These are phyloP conservation scores for Euura lappo DNA, from an alignment of 1,140 invertebrate genomes.

Conservation along the genomic window DNA sequence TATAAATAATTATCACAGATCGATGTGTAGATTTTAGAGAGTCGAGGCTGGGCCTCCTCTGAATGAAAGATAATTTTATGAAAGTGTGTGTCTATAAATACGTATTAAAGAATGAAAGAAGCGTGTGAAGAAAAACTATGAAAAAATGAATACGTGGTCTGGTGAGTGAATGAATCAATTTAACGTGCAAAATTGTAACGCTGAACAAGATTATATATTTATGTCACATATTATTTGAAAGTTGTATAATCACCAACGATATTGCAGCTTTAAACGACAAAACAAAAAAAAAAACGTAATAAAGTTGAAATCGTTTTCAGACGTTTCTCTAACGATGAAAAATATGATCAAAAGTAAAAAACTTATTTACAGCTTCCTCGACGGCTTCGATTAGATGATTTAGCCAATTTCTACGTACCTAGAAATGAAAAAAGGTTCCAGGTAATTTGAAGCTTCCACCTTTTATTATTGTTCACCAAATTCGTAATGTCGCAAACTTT, in stretches of 20 bases:
- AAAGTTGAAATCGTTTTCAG: constrained; percentile 2
- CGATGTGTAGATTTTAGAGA: constrained; percentile 40
- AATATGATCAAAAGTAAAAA: neutral
- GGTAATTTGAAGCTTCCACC: too few relatives aligned
- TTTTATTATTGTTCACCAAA: too few relatives aligned
- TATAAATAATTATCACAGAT: constrained; percentile 31
- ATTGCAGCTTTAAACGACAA: neutral
- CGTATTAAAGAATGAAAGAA: neutral
- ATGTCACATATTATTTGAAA: neutral
- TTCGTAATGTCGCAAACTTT: neutral
- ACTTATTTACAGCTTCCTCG: too few relatives aligned
- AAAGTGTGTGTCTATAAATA: neutral
- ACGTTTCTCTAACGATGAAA: neutral
- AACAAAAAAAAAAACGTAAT: neutral
- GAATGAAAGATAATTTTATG: neutral
- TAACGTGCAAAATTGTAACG: neutral
- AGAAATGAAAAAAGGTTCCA: too few relatives aligned
- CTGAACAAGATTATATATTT: neutral
- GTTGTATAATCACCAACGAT: neutral
- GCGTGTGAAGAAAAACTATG: neutral
- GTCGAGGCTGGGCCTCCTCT: constrained; percentile 46
- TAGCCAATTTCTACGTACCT: too few relatives aligned
- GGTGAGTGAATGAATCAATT: neutral
- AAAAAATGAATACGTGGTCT: neutral
- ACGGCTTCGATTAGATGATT: too few relatives aligned